Evolutionary conservation across 2,888 invertebrate genomes (phyloP).

Genomic region (Cyrtodaria siliqua): DNA sequence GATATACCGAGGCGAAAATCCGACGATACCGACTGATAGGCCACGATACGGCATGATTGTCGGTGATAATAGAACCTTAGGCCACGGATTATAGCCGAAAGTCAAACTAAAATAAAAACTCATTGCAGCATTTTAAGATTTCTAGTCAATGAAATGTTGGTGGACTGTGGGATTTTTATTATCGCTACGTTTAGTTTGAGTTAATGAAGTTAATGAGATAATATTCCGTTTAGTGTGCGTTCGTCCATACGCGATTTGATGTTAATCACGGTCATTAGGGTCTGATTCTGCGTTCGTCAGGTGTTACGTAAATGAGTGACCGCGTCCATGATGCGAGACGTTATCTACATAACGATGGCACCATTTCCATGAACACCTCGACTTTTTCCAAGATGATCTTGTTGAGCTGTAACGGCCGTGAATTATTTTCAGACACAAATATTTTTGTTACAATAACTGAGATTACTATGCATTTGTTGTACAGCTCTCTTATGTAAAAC

Average conservation of each 20-base stretch:
- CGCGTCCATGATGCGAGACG: too few species aligned
- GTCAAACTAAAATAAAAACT: slow-evolving; percentile 19
- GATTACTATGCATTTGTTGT: too few species aligned
- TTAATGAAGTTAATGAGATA: slow-evolving; percentile 41
- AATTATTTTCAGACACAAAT: too few species aligned
- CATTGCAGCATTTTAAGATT: slow-evolving; percentile 11
- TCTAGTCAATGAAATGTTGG: background rate
- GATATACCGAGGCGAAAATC: slow-evolving; percentile 39
- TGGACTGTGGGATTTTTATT: slow-evolving; percentile 16
- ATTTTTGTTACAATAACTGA: too few species aligned
- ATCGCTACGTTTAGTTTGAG: slow-evolving; percentile 18
- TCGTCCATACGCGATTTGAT: background rate
- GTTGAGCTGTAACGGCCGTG: too few species aligned
- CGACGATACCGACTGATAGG: slow-evolving; percentile 24
- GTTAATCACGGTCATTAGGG: slow-evolving; percentile 26
- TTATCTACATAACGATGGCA: too few species aligned
- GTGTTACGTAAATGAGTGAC: background rate
- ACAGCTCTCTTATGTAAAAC: too few species aligned
- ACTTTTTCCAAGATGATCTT: too few species aligned
- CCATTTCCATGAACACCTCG: too few species aligned
- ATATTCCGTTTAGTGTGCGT: slow-evolving; percentile 20
- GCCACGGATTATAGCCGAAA: slow-evolving; percentile 19
- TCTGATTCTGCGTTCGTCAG: slow-evolving; percentile 10
- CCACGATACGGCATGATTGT: slow-evolving; percentile 41
- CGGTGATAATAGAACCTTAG: background rate